Base-by-base conservation (phyloP, 2,797 vertebrate species). In the Hoplostethus atlanticus region DNA sequence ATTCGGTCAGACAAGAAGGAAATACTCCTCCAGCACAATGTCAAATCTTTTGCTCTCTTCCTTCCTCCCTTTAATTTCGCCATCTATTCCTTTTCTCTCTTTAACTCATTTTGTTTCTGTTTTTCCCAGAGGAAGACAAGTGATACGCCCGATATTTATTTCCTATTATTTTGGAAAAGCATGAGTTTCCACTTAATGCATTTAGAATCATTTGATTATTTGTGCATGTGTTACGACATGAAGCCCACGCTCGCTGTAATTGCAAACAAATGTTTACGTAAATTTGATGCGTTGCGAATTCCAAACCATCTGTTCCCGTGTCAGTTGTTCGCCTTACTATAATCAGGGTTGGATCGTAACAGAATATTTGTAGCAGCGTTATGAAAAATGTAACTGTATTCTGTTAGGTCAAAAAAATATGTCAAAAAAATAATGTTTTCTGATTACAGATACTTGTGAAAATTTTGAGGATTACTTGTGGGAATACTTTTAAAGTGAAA, bases 21-120 rank as follows among this genome's bases (percentile, higher is more conserved):
- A 92, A 91, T 79, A 83, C 83, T 85, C 89, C 88, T 89, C 84
- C 79, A 86, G 89, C 87, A 73, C 76, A 76, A 76, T 84, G 89
- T 93, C 91, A 91, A 68, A 83, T 85, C 76, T 80, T 71, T 69
- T 65, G 8, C 68, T 82, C 76, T 80, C 73, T 85, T 76, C 66
- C 75, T 81, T 81, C 30, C 61, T 67, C 50, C 6, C 56, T 70
- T 76, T 66, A 34, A 25, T 75, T 82, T 74, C 51, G 16, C 31
- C 65, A 71, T 64, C 73, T 52, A 36, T 66, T 76, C 51, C 25
- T 66, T 65, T n/a, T 68, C 47, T 70, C 48, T 74, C 16, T 50
- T 60, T 61, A 42, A 54, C 25, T 31, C 44, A 31, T 8, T 40
- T 17, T 16, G 36, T 31, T 48, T 31, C 9, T 34, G 10, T 30